Evolutionary conservation across 1,140 invertebrate species (phyloP), one percentile per base, ranked within the genome.

Genomic region (Drosophila nebulosa): DNA sequence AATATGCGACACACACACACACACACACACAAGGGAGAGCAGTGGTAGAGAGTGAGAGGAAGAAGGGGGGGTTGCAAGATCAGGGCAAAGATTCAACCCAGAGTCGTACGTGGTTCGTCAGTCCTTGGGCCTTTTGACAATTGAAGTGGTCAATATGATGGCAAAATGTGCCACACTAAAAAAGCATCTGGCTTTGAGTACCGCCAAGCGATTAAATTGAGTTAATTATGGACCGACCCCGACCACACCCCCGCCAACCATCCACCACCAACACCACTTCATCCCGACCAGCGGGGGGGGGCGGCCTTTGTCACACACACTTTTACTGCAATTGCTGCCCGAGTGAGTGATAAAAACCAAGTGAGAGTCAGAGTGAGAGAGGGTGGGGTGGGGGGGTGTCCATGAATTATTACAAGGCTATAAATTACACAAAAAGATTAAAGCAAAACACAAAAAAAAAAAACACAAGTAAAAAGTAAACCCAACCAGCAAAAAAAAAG

Each of bases 151-250:
- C 59, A 62, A 30, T 62, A 30, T 62, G 7, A 55, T 52, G 42
- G 72, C 68, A 85, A 76, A 77, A 80, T 80, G 77, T 86, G 81
- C 64, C 78, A 64, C 80, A 86, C 81, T 86, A 86, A 85, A 86
- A 86, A 85, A 85, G 81, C 79, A 63, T 67, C 59, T 64, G 30
- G 30, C 30, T 59, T 59, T 59, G 57, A 59, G 30, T 24, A 71
- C 39, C 39, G 32, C 71, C 67, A 35, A 75, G 73, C 79, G 80
- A 86, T 85, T 86, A 86, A 85, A 85, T 86, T 86, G 74, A 85
- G 81, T 85, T 85, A 85, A 85, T 86, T 85, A 85, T 81, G 81
- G 72, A 53, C 39, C 14, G 1, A 16, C 39, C 18, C 39, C 30
- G 9, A 12, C 30, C 2, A 0, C 9, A 1, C 39, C 14, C 4